A percentile compares a stretch with the other conserved stretches of the same genome.
phyloP scores from a whole-genome alignment of 2,888 invertebrate species.

The Andrena bucephala region DNA sequence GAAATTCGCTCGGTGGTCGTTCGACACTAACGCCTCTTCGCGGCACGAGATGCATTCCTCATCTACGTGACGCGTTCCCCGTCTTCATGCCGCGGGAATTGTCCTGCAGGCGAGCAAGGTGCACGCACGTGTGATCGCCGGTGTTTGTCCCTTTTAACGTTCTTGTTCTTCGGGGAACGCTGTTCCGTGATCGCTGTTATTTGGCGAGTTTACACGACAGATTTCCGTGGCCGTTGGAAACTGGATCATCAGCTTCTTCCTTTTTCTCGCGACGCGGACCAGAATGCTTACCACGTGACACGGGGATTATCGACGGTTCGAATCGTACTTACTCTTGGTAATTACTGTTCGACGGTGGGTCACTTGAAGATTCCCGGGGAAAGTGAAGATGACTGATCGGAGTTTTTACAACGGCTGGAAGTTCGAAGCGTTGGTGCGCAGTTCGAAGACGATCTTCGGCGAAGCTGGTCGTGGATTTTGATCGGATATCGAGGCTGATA shows the following conservation, averaged over 20 bases:
- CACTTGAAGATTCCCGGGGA: conserved; percentile 3
- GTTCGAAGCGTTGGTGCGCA: neutral
- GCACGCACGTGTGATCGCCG: conserved; percentile 40
- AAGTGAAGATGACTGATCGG: conserved; percentile 24
- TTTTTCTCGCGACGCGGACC: neutral
- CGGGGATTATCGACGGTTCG: neutral
- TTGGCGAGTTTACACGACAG: neutral
- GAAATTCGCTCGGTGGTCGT: conserved; percentile 45
- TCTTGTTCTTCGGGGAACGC: conserved; percentile 35
- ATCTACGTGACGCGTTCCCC: conserved; percentile 45
- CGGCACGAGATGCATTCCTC: conserved; percentile 38
- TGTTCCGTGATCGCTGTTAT: conserved; percentile 44
- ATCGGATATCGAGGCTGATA: too few relatives aligned
- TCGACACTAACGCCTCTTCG: conserved; percentile 37
- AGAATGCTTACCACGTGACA: neutral
- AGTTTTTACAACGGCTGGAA: neutral
- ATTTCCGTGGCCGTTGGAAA: neutral
- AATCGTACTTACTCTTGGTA: neutral
- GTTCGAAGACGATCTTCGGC: neutral
- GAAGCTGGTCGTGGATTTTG: neutral
- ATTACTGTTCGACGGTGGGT: neutral
- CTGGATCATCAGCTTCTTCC: neutral
- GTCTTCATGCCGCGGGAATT: conserved; percentile 25
- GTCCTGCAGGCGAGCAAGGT: conserved; percentile 35
- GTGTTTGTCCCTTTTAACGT: conserved; percentile 2